These are phyloP conservation scores for Allobates femoralis DNA, from an alignment of 2,797 vertebrate genomes.

Conservation along the genomic window DNA sequence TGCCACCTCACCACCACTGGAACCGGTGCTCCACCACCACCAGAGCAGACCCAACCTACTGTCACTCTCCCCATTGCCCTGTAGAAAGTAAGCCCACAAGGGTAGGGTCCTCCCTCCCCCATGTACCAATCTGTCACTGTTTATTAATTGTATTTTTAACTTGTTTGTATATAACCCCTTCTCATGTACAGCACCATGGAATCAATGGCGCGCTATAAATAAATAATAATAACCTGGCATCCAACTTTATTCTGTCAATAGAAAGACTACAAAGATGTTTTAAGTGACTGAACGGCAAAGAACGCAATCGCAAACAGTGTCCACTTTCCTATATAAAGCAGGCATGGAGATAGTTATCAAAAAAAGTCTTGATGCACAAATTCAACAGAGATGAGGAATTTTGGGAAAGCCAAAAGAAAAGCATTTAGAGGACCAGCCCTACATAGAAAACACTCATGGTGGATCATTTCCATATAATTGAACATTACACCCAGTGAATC, in stretches of 20 bases:
- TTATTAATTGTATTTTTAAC: no score
- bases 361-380: not conserved
- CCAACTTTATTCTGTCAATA: not conserved
- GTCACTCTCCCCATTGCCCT: no score
- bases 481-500: not conserved
- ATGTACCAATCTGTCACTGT: no score
- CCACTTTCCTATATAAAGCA: not conserved
- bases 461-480: not conserved
- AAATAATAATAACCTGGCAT: no score
- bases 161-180: no score
- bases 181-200: no score
- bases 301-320: not conserved
- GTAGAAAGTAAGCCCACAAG: no score
- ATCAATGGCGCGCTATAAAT: no score
- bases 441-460: not conserved
- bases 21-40: no score
- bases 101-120: no score
- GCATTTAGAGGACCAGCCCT: not conserved
- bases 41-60: no score
- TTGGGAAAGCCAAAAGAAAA: not conserved
- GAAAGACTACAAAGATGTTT: not conserved
- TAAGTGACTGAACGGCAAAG: not conserved
- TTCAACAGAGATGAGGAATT: not conserved
- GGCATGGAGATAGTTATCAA: not conserved
- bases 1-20: no score